These are phyloP conservation scores for Apostichopus parvimensis DNA, from an alignment of 35 echinoderm and acorn worm genomes.

Conservation along the genomic window DNA sequence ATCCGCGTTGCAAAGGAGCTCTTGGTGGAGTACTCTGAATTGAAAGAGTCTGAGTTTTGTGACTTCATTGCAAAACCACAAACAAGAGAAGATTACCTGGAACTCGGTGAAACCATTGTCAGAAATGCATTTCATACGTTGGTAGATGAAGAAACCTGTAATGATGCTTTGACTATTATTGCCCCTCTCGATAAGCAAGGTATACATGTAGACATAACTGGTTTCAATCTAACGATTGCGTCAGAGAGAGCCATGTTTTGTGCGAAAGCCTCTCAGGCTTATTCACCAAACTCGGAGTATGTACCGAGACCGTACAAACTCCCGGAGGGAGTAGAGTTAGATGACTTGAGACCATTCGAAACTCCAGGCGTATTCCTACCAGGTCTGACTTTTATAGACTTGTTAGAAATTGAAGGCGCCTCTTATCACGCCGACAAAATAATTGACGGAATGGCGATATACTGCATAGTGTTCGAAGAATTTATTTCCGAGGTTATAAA, in stretches of 20 bases:
- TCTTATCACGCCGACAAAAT: neutral
- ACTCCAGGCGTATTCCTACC: constrained; percentile 14
- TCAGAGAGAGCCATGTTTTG: constrained; percentile 10
- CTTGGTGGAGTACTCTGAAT: constrained; percentile 22
- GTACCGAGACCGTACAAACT: constrained; percentile 4
- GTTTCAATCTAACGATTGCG: constrained; percentile 6
- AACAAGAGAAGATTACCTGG: constrained; percentile 20
- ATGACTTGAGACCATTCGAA: neutral
- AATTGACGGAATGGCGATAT: constrained; percentile 13
- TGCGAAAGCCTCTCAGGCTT: neutral
- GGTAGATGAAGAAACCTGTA: neutral
- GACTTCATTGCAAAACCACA: neutral
- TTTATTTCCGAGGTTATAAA: neutral
- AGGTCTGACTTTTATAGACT: constrained; percentile 26
- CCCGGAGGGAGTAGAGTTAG: neutral
- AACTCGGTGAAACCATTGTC: neutral
- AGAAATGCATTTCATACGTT: neutral
- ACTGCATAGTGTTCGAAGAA: constrained; percentile 36
- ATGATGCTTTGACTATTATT: neutral
- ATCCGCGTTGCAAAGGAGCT: neutral
- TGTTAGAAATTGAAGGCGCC: constrained; percentile 18
- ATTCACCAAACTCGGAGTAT: neutral
- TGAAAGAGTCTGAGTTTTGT: constrained; percentile 21
- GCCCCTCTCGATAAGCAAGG: constrained; percentile 6
- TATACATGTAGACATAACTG: neutral